Evolutionary conservation across 2,113 vertebrate genomes (phyloP).

Genomic region (Pterophyllum scalare): DNA sequence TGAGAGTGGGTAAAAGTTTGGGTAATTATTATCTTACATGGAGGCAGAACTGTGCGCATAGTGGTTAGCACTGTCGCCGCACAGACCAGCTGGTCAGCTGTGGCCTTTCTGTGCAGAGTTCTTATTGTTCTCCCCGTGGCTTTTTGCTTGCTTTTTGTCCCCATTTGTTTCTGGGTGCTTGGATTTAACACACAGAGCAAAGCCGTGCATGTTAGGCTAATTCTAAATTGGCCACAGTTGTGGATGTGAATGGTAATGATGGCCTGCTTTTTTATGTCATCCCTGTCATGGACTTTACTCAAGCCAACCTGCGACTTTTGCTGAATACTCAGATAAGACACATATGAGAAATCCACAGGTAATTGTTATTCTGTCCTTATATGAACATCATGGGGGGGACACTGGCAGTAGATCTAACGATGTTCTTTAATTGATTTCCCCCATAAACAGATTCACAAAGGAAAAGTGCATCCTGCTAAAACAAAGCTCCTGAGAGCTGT

Average conservation of each 20-base stretch:
- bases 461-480: slow-evolving; percentile 41
- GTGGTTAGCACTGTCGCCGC: neutral
- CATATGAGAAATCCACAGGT: neutral
- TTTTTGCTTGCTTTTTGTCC: neutral
- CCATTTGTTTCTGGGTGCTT: neutral
- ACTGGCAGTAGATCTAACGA: slow-evolving; percentile 4
- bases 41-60: neutral
- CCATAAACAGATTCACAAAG: slow-evolving; percentile 11
- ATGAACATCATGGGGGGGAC: neutral
- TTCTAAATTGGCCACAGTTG: neutral
- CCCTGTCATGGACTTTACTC: neutral
- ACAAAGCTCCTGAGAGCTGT: slow-evolving; percentile 47
- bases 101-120: neutral
- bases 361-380: neutral
- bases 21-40: neutral
- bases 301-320: neutral
- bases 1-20: neutral
- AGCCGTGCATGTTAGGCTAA: neutral
- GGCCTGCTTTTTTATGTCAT: neutral
- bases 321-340: neutral
- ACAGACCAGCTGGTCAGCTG: neutral
- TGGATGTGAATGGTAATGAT: slow-evolving; percentile 8
- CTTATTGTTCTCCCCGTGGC: neutral
- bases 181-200: neutral
- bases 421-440: slow-evolving; percentile 41